Conservation (phyloP, 2,888 invertebrate species). For the Encarsia formosa region DNA sequence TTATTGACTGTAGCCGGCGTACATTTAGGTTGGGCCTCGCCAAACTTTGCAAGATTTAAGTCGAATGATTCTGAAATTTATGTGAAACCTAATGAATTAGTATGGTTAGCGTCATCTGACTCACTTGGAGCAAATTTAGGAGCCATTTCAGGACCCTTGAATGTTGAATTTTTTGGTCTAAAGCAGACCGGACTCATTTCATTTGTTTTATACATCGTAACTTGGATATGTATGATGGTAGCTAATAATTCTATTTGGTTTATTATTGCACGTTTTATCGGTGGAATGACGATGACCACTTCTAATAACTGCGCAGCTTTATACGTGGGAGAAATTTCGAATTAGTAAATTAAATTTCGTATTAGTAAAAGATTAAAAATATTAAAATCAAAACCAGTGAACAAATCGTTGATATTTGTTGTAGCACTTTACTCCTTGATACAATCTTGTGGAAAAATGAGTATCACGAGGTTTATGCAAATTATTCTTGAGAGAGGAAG, state of each 20-base stretch:
- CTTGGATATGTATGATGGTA: constrained; percentile 31
- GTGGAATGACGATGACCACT: constrained; percentile 33
- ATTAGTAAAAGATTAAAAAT: constrained; percentile 10
- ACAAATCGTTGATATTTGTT: constrained; percentile 31
- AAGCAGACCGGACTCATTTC: constrained; percentile 30
- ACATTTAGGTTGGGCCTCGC: constrained; percentile 40
- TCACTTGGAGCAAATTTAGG: constrained; percentile 11
- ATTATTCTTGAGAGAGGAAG: constrained; percentile 32
- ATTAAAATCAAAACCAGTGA: constrained; percentile 17
- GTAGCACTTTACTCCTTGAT: constrained; percentile 34
- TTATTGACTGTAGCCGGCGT: constrained; percentile 34
- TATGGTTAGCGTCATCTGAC: constrained; percentile 36
- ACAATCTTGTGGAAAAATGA: constrained; percentile 37
- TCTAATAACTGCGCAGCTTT: constrained; percentile 35
- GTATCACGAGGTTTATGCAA: constrained; percentile 36
- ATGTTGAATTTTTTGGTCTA: constrained; percentile 29
- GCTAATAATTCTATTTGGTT: constrained; percentile 32
- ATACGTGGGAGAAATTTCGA: constrained; percentile 38
- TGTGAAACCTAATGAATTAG: constrained; percentile 30
- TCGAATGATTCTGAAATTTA: constrained; percentile 23
- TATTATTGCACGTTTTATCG: constrained; percentile 27
- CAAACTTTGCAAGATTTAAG: constrained; percentile 36
- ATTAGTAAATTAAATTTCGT: constrained; percentile 24
- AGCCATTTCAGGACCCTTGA: constrained; percentile 29
- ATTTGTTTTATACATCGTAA: constrained; percentile 24